Percentiles rank a stretch among this genome's conserved stretches.
Evolutionary conservation across 1,140 invertebrate genomes (phyloP).

Genomic region (Eueides isabella): DNA sequence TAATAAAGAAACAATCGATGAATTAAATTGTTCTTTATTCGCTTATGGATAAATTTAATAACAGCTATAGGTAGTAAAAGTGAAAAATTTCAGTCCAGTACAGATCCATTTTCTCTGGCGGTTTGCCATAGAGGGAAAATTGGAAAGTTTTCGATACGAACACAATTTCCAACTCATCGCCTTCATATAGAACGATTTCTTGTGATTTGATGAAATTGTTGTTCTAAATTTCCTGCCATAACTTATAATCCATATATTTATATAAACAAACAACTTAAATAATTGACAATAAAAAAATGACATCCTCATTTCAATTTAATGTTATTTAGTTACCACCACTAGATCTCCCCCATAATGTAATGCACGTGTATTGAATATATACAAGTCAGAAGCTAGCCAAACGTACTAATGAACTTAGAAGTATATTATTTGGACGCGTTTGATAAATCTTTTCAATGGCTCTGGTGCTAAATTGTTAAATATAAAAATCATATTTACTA

Average conservation of each 20-base stretch:
- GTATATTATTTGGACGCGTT: no score
- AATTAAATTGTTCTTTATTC: not conserved
- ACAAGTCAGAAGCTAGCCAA: no score
- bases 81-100: slow-evolving; percentile 22
- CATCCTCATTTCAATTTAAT: no score
- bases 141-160: slow-evolving; percentile 43
- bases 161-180: slow-evolving; percentile 37
- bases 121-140: slow-evolving; percentile 36
- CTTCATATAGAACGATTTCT: slow-evolving; percentile 35
- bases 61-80: slow-evolving; percentile 3
- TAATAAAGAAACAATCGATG: not conserved
- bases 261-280: no score
- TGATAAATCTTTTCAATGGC: no score
- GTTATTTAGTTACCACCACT: no score
- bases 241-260: not conserved
- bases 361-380: no score
- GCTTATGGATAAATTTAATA: slow-evolving; percentile 4
- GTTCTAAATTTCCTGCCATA: not conserved
- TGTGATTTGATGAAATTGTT: slow-evolving; percentile 24
- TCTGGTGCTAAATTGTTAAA: no score
- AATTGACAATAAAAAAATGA: no score
- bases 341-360: no score
- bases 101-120: slow-evolving; percentile 33
- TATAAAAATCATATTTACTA: no score
- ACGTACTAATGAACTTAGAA: no score